Base-by-base conservation (phyloP, 2,113 vertebrate genomes). In the Uria aalge region DNA sequence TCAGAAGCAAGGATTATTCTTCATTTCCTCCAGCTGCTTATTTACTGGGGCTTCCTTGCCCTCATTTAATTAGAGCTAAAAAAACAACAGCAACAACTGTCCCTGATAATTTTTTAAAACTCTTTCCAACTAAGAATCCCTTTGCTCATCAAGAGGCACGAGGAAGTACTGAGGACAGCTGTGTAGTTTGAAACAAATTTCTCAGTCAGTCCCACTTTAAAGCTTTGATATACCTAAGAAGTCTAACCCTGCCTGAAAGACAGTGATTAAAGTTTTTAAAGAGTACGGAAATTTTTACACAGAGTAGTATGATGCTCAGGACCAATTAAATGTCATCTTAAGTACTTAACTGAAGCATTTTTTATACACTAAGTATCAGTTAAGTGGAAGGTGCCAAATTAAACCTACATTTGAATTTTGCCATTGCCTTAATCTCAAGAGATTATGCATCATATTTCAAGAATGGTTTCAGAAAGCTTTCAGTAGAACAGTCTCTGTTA, bases 381-480 rank as follows among this genome's bases (percentile, higher is more conserved):
- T 96, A 96, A 97, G 69, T 94, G 90, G 88, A 98, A 97, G 88
- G 86, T 96, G 88, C 79, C 94, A 96, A 97, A 94, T 97, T 88
- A 96, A 96, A 95, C 41, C 94, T 91, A 89, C 73, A 80, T 96
- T 92, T 90, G 69, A 96, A 92, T 89, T 96, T 96, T 96, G 82
- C 89, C 36, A 16, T 89, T 93, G 69, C 91, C 84, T 95, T 97
- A 96, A 96, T 96, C 96, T 94, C 75, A 88, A 77, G 90, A 96
- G 92, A 97, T 96, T 94, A 92, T 75, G 78, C 75, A 78, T 63
- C 29, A 0, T 85, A 95, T 95, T 92, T 97, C 81, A 85, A 81
- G 86, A 94, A 88, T 12, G 2, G 80, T 85, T 92, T 94, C 90
- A 94, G 92, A 95, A 95, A 92, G 88, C 88, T 95, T 96, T 96